These are phyloP conservation scores for Crioceris asparagi DNA, from an alignment of 2,888 invertebrate species.

Conservation along the genomic window DNA sequence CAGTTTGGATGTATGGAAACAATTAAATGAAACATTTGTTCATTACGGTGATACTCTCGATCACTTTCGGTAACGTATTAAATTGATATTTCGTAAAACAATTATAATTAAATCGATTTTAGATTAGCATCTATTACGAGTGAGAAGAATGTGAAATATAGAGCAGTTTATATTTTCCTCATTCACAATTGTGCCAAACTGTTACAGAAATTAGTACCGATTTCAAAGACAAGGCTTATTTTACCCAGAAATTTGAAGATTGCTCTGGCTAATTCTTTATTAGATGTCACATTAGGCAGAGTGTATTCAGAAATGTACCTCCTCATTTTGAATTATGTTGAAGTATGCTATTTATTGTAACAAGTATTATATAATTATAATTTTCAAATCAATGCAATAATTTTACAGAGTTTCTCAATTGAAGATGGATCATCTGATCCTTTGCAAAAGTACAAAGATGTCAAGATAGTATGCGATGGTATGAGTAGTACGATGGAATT, in stretches of 20 bases:
- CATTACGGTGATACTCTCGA: slow-evolving; percentile 46
- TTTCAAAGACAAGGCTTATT: slow-evolving; percentile 34
- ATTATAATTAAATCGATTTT: slow-evolving; percentile 15
- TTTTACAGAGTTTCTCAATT: slow-evolving; percentile 35
- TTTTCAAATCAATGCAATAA: slow-evolving; percentile 1
- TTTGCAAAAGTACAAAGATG: slow-evolving; percentile 37
- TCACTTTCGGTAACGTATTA: slow-evolving; percentile 40
- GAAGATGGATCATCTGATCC: slow-evolving; percentile 29
- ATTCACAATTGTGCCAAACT: slow-evolving; percentile 35
- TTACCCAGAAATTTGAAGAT: slow-evolving; percentile 39
- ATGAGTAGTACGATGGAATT: slow-evolving; percentile 40
- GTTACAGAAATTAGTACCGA: slow-evolving; percentile 36
- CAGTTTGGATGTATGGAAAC: slow-evolving; percentile 42
- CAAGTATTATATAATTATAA: neutral
- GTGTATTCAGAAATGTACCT: slow-evolving; percentile 39
- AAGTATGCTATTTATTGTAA: slow-evolving; percentile 31
- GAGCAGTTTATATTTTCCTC: slow-evolving; percentile 40
- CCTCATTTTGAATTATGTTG: slow-evolving; percentile 37
- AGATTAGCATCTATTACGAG: slow-evolving; percentile 30
- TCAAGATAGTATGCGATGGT: slow-evolving; percentile 37
- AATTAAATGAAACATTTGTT: slow-evolving; percentile 46
- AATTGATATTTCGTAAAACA: neutral
- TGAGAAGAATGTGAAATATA: slow-evolving; percentile 26
- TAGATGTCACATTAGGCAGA: slow-evolving; percentile 40
- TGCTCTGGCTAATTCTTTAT: slow-evolving; percentile 34